Evolutionary conservation across 2,888 invertebrate genomes (phyloP).

Genomic region (Holacanthella duospinosa): DNA sequence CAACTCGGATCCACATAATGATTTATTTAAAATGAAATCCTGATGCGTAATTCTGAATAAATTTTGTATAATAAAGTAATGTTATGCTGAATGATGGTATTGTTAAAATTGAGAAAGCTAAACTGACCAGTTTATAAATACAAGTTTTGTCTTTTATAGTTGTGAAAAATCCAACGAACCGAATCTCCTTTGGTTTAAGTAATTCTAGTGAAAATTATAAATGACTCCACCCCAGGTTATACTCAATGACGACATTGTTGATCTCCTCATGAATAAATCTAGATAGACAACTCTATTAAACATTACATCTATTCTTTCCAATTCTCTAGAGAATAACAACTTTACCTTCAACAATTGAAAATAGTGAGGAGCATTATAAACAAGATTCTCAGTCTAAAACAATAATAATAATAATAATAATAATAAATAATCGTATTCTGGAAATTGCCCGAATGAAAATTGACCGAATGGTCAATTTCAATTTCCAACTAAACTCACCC

Average conservation of each 20-base stretch:
- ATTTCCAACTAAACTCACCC: too few species aligned
- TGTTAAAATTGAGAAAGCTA: background rate
- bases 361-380: too few species aligned
- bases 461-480: too few species aligned
- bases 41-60: too few species aligned
- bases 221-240: too few species aligned
- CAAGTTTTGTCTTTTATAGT: background rate
- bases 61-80: too few species aligned
- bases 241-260: background rate
- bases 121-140: background rate
- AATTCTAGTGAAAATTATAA: background rate
- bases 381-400: too few species aligned
- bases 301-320: background rate
- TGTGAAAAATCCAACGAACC: background rate
- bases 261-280: background rate
- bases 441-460: too few species aligned
- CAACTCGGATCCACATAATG: constrained; percentile 14
- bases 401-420: too few species aligned
- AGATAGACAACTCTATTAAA: background rate
- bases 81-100: too few species aligned
- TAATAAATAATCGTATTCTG: too few species aligned
- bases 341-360: background rate
- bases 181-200: background rate
- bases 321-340: background rate
- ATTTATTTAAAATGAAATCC: too few species aligned